phyloP scores from a whole-genome alignment of 64 coral and sea anemone genomes.

The Montipora cactus region DNA sequence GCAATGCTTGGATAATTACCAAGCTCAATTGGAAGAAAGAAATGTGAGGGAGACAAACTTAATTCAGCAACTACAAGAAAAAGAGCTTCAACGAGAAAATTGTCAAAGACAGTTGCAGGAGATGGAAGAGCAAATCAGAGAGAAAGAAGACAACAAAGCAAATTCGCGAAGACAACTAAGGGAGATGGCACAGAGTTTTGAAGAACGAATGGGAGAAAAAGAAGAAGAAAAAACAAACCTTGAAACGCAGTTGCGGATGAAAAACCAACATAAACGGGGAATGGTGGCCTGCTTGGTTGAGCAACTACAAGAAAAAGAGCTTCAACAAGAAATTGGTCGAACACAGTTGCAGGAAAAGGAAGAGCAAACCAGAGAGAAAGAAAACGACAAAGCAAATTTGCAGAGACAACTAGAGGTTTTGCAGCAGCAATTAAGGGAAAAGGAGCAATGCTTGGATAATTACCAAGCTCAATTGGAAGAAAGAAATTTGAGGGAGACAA shows the following conservation, averaged over 20 bases:
- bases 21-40: not conserved
- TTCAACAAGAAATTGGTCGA: not conserved
- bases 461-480: not conserved
- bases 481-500: not conserved
- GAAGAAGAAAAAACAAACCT: not conserved
- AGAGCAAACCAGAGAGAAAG: constrained; percentile 23
- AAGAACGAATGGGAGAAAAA: no score
- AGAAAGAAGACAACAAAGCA: not conserved
- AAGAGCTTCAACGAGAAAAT: no score
- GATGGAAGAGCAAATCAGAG: no score
- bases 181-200: not conserved
- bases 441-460: not conserved
- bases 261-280: no score
- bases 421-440: not conserved
- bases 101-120: no score
- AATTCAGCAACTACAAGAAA: not conserved
- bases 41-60: no score
- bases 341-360: not conserved
- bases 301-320: not conserved
- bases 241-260: no score
- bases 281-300: not conserved
- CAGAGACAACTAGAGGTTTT: no score
- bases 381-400: no score
- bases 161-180: not conserved
- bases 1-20: not conserved